phyloP scores from a whole-genome alignment of 1,140 invertebrate species.

The Drosophila paulistorum region DNA sequence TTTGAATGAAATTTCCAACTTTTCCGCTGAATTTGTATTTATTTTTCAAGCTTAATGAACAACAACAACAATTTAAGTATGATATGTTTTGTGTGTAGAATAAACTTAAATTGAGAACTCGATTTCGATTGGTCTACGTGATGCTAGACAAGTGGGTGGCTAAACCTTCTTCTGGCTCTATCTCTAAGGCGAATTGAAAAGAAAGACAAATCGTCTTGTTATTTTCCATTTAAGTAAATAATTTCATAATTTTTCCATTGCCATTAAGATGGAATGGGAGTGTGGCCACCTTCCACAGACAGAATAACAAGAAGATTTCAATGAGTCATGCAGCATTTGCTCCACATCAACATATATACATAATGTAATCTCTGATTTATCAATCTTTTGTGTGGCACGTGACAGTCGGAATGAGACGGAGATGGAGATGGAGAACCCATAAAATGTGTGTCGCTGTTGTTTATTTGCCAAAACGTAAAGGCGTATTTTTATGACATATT shows the following conservation, averaged over 20 bases:
- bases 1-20: neutral
- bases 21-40: slow-evolving; percentile 14
- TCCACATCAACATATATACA: neutral
- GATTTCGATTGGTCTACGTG: slow-evolving; percentile 21
- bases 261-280: neutral
- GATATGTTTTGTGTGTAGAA: slow-evolving; percentile 8
- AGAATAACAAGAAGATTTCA: slow-evolving; percentile 4
- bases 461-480: slow-evolving; percentile 14
- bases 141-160: slow-evolving; percentile 25
- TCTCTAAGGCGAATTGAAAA: neutral
- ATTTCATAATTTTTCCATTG: slow-evolving; percentile 26
- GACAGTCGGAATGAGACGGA: neutral
- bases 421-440: neutral
- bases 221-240: slow-evolving; percentile 46
- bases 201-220: slow-evolving; percentile 16
- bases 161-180: neutral
- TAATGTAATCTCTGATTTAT: slow-evolving; percentile 12
- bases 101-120: slow-evolving; percentile 11
- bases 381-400: slow-evolving; percentile 12
- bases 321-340: neutral
- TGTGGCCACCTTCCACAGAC: neutral
- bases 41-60: neutral
- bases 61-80: neutral
- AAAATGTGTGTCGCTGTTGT: slow-evolving; percentile 12
- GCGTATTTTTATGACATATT: slow-evolving; percentile 45